Percentiles rank a stretch among this genome's conserved stretches.
Conservation (phyloP, 64 coral and sea anemone genomes). For the Acropora yongei region DNA sequence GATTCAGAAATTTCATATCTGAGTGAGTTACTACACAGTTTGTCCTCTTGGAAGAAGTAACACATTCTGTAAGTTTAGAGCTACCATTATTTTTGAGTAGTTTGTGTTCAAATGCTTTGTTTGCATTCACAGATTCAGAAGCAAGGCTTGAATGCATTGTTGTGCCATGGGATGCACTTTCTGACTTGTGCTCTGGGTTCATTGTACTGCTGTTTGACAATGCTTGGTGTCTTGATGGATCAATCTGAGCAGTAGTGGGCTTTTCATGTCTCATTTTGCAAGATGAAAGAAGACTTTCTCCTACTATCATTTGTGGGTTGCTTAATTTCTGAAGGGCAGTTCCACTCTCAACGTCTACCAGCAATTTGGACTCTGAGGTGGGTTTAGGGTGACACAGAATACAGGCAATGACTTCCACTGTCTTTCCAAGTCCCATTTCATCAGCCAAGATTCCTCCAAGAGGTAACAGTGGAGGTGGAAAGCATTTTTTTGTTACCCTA, state of each 20-base stretch:
- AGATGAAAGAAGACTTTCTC: background rate
- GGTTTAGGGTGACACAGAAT: conserved; percentile 89
- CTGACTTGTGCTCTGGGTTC: background rate
- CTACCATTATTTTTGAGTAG: background rate
- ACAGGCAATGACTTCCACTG: conserved; percentile 94
- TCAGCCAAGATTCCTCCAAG: conserved; percentile 95
- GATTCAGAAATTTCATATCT: background rate
- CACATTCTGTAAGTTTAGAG: background rate
- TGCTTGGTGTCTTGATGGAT: background rate
- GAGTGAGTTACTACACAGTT: background rate
- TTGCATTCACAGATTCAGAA: background rate
- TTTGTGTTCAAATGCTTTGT: background rate
- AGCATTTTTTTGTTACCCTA: conserved; percentile 73
- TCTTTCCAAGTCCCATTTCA: conserved; percentile 99
- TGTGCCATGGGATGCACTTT: background rate
- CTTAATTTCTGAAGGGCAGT: background rate
- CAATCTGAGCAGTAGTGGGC: background rate
- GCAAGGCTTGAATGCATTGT: background rate
- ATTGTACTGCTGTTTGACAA: background rate
- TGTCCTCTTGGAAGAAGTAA: background rate
- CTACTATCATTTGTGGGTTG: background rate
- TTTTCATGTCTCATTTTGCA: background rate
- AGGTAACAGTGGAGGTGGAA: conserved; percentile 49
- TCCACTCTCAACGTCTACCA: background rate
- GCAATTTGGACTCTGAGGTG: background rate